Evolutionary conservation across 2,113 vertebrate genomes (phyloP).

Genomic region (Engraulis encrasicolus): DNA sequence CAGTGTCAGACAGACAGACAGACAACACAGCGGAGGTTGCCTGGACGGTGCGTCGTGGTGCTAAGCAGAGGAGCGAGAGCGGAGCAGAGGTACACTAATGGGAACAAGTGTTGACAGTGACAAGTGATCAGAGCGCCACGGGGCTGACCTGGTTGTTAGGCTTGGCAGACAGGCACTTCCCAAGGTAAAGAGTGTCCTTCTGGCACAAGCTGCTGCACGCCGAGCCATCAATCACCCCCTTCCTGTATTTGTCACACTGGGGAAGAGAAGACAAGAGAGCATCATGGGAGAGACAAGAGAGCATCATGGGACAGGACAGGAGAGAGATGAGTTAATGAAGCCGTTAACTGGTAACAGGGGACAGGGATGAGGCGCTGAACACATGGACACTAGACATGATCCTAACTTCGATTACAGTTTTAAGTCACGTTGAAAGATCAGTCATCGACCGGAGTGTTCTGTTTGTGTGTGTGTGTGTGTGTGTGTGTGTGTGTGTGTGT

Average conservation of each 20-base stretch:
- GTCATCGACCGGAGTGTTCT: too few species aligned
- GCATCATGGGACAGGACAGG: neutral
- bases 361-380: neutral
- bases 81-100: neutral
- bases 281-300: too few species aligned
- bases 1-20: neutral
- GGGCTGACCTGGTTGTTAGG: slow-evolving; percentile 87
- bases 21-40: neutral
- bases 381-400: too few species aligned
- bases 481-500: too few species aligned
- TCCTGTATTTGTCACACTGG: slow-evolving; percentile 95
- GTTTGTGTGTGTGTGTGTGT: too few species aligned
- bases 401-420: neutral
- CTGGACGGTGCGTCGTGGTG: neutral
- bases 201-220: slow-evolving; percentile 95
- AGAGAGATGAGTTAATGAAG: neutral
- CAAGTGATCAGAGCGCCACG: neutral
- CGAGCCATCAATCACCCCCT: slow-evolving; percentile 91
- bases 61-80: neutral
- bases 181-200: slow-evolving; percentile 91
- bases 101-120: slow-evolving; percentile 22
- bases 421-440: too few species aligned
- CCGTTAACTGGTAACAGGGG: neutral
- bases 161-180: slow-evolving; percentile 91
- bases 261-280: slow-evolving; percentile 41